phyloP scores from a whole-genome alignment of 1,140 invertebrate species.

The Telenomus remus region DNA sequence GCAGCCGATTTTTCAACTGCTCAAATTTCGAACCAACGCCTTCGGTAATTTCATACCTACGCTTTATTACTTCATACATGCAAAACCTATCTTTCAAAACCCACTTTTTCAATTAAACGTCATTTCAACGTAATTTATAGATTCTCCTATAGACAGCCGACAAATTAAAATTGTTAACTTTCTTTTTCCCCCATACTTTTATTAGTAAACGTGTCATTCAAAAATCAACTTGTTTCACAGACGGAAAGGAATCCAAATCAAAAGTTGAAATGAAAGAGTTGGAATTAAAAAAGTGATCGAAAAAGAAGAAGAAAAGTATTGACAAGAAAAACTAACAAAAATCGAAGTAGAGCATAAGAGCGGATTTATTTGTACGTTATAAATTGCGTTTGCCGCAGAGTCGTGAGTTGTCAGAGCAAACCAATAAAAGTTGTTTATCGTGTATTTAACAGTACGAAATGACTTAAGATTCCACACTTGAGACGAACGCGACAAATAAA shows the following conservation, averaged over 20 bases:
- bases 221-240: too few relatives aligned
- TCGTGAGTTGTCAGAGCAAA: constrained; percentile 32
- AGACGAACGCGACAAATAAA: too few relatives aligned
- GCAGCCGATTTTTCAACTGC: constrained; percentile 32
- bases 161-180: too few relatives aligned
- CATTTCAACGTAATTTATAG: too few relatives aligned
- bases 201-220: too few relatives aligned
- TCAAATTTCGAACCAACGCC: constrained; percentile 43
- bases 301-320: constrained; percentile 5
- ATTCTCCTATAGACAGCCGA: too few relatives aligned
- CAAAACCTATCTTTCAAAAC: too few relatives aligned
- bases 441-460: constrained; percentile 52
- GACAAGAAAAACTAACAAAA: constrained; percentile 20
- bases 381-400: constrained; percentile 40
- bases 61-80: constrained; percentile 11
- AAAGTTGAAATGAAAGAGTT: too few relatives aligned
- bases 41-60: constrained; percentile 35
- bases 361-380: constrained; percentile 43
- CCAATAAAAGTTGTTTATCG: constrained; percentile 54
- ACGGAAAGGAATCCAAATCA: too few relatives aligned
- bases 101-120: not conserved
- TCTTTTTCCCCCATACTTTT: too few relatives aligned
- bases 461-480: constrained; percentile 36
- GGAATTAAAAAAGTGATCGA: not conserved
- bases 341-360: constrained; percentile 19